Evolutionary conservation across 2,113 vertebrate genomes (phyloP).

Genomic region (Ochotona curzoniae): DNA sequence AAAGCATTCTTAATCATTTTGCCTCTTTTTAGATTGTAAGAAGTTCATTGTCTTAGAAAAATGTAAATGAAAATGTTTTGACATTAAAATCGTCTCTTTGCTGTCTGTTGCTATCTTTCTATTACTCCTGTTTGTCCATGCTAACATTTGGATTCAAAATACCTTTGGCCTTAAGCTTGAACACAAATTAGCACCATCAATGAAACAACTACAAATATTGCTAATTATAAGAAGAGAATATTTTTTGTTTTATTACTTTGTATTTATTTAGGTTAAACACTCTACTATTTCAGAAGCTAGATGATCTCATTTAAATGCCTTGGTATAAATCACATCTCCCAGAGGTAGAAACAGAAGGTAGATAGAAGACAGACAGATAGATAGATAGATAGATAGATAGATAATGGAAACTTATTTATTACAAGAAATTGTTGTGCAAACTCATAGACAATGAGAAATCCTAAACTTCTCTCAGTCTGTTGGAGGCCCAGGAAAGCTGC

Average conservation of each 20-base stretch:
- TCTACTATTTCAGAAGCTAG: background rate
- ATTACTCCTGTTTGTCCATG: background rate
- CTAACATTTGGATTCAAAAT: slow-evolving; percentile 3
- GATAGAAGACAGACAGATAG: background rate
- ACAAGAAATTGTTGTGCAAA: background rate
- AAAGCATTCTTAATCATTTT: background rate
- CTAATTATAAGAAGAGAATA: background rate
- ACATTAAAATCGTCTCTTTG: background rate
- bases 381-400: background rate
- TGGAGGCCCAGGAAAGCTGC: background rate
- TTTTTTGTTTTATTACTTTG: background rate
- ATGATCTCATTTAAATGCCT: background rate
- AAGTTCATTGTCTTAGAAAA: slow-evolving; percentile 31
- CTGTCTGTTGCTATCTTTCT: background rate
- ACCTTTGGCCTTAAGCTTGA: background rate
- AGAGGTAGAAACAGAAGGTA: background rate
- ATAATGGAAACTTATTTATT: background rate
- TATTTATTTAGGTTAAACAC: background rate
- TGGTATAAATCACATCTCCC: background rate
- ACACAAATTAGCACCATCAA: background rate
- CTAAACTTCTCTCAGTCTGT: background rate
- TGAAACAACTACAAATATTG: background rate
- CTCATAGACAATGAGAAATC: background rate
- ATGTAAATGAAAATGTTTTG: background rate
- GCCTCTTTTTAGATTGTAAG: background rate